Percentiles rank a stretch among this genome's conserved stretches.
phyloP scores from a whole-genome alignment of 2,113 vertebrate genomes.

The Psephotus haematonotus region DNA sequence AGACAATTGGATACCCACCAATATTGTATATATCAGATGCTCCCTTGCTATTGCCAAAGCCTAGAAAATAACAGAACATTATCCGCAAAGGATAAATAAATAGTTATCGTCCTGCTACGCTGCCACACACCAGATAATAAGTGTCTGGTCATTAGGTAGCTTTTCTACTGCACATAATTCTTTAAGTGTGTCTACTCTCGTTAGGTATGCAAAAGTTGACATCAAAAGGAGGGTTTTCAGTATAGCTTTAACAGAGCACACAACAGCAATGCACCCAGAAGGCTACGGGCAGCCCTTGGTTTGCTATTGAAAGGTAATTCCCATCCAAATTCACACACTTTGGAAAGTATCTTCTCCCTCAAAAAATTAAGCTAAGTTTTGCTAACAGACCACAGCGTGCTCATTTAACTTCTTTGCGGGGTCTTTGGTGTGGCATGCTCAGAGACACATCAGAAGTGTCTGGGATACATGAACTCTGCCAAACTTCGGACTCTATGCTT shows the following conservation, averaged over 20 bases:
- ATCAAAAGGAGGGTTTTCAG: not conserved
- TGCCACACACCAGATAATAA: not conserved
- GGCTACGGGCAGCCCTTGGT: not conserved
- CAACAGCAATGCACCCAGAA: not conserved
- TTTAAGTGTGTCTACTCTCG: not conserved
- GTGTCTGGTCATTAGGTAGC: not conserved
- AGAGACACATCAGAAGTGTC: not conserved
- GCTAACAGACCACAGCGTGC: not conserved
- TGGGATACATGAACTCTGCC: slow-evolving; percentile 17
- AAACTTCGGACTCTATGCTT: not conserved
- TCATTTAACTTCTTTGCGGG: not conserved
- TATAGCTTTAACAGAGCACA: not conserved
- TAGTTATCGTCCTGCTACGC: not conserved
- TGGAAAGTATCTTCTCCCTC: not conserved
- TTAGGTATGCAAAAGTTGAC: not conserved
- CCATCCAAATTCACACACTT: not conserved
- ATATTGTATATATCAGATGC: slow-evolving; percentile 61
- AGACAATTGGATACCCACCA: slow-evolving; percentile 68
- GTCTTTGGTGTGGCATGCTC: not conserved
- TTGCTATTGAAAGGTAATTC: not conserved
- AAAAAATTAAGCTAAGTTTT: slow-evolving; percentile 1
- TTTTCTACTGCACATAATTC: not conserved
- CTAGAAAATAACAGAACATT: slow-evolving; percentile 44
- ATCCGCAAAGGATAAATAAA: slow-evolving; percentile 17
- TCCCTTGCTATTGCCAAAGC: slow-evolving; percentile 38